phyloP scores from a whole-genome alignment of 1,140 invertebrate genomes.

The Coenobita brevimanus region DNA sequence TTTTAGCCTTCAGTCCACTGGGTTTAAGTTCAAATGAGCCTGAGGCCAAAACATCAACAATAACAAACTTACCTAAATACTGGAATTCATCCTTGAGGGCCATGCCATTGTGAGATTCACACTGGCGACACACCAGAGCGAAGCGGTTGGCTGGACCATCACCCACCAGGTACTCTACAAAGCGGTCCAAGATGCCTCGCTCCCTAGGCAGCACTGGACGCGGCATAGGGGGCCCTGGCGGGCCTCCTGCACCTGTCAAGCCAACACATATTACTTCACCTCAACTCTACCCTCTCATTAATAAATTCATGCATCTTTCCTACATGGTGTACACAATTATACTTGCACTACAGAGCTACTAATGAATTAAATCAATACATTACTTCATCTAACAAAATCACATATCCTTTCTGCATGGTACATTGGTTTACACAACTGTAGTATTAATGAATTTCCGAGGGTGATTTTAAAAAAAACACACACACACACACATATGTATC shows the following conservation, averaged over 20 bases:
- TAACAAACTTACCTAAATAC: slow-evolving; percentile 81
- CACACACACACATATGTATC: no score
- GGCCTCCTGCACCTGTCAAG: slow-evolving; percentile 10
- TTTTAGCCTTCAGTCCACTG: no score
- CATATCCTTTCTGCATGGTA: no score
- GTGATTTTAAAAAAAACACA: no score
- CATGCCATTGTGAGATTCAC: slow-evolving; percentile 97
- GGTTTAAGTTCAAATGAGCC: no score
- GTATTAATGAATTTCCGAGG: no score
- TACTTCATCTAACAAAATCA: no score
- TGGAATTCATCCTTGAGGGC: slow-evolving; percentile 97
- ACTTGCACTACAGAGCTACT: no score
- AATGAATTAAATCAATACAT: no score
- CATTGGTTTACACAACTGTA: no score
- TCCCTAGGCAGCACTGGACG: slow-evolving; percentile 79
- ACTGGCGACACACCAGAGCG: slow-evolving; percentile 94
- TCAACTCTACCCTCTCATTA: not conserved
- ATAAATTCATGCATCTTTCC: not conserved
- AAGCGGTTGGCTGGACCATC: slow-evolving; percentile 96
- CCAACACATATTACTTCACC: not conserved
- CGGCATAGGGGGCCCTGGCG: slow-evolving; percentile 72
- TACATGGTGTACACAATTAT: no score
- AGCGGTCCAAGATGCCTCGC: slow-evolving; percentile 84
- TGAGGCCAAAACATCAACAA: no score
- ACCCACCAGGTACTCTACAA: slow-evolving; percentile 95